A percentile compares a stretch with the other conserved stretches of the same genome.
Evolutionary conservation across 2,888 invertebrate genomes (phyloP).

Genomic region (Clistopyga incitator): DNA sequence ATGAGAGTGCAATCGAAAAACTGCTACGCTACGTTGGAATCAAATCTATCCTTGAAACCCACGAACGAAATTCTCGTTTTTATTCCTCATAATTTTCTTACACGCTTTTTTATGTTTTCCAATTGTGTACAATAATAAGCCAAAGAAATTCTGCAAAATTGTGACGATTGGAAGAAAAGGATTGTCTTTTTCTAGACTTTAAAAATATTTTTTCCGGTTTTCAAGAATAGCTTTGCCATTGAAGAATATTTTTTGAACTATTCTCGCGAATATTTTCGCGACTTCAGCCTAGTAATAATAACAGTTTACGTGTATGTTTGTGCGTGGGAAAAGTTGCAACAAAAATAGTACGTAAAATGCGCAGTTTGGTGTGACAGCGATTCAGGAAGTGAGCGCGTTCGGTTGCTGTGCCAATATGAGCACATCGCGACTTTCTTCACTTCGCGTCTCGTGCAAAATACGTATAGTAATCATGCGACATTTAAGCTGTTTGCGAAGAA

Average conservation of each 20-base stretch:
- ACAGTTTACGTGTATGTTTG: constrained; percentile 29
- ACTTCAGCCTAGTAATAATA: constrained; percentile 19
- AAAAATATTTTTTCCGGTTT: not conserved
- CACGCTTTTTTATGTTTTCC: too few relatives aligned
- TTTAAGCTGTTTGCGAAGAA: constrained; percentile 28
- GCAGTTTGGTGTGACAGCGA: constrained; percentile 59
- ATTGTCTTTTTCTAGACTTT: not conserved
- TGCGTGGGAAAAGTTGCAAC: constrained; percentile 29
- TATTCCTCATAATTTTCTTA: not conserved
- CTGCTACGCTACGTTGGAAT: not conserved
- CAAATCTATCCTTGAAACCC: not conserved
- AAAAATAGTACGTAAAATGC: constrained; percentile 59
- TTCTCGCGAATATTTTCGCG: not conserved
- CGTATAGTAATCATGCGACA: constrained; percentile 49
- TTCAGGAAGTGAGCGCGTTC: constrained; percentile 28
- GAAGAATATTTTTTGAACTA: not conserved
- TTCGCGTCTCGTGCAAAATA: constrained; percentile 28
- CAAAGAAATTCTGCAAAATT: too few relatives aligned
- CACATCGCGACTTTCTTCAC: constrained; percentile 31
- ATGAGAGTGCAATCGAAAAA: constrained; percentile 33
- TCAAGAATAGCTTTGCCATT: not conserved
- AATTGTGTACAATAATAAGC: too few relatives aligned
- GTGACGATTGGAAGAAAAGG: too few relatives aligned
- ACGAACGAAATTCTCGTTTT: not conserved
- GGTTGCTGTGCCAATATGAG: constrained; percentile 22